Evolutionary conservation across 2,797 vertebrate genomes (phyloP).

Genomic region (Saxicola maurus): DNA sequence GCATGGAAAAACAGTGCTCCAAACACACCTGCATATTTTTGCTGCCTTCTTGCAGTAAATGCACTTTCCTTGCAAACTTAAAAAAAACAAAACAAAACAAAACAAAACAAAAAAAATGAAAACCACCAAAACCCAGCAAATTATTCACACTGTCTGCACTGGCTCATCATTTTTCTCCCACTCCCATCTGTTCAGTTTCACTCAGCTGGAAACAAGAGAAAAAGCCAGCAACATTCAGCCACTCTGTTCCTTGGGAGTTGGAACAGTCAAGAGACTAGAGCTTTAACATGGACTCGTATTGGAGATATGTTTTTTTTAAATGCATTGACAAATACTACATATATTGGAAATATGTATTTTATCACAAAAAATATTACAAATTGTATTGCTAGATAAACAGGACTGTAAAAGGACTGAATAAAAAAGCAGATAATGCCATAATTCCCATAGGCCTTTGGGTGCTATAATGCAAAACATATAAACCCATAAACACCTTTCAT

Average conservation of each 20-base stretch:
- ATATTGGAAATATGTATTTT: background rate
- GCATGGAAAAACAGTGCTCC: background rate
- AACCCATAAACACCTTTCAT: background rate
- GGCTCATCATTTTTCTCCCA: slow-evolving; percentile 28
- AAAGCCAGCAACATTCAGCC: background rate
- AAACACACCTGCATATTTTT: background rate
- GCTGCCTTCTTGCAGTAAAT: background rate
- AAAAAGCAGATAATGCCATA: background rate
- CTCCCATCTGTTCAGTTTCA: slow-evolving; percentile 53
- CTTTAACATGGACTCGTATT: background rate
- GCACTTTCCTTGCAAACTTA: background rate
- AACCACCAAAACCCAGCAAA: background rate
- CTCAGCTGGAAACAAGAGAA: slow-evolving; percentile 41
- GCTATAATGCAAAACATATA: background rate
- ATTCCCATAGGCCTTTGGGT: background rate
- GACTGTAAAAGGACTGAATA: background rate
- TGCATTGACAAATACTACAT: background rate
- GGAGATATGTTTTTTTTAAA: background rate
- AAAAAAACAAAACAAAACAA: too few relatives aligned
- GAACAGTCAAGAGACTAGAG: background rate
- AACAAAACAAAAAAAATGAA: background rate
- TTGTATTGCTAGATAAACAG: background rate
- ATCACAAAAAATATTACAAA: background rate
- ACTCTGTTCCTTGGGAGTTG: background rate
- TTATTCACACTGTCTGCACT: slow-evolving; percentile 6